Base-by-base conservation (phyloP, 2,888 invertebrate species). In the Xestia ashworthii region DNA sequence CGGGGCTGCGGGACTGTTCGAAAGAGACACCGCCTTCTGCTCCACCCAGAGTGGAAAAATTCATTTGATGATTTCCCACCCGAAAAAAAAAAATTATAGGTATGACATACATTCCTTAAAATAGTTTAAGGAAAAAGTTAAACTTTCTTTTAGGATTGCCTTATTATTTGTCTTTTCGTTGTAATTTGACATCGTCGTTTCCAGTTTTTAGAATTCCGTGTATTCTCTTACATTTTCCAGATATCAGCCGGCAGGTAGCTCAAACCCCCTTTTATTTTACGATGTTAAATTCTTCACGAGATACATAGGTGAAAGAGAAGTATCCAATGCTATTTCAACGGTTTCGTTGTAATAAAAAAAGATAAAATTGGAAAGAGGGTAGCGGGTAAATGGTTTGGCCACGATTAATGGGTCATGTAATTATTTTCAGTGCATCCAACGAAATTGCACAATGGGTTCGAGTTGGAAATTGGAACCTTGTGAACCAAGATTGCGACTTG, bases 241-340 rank as follows among this genome's bases (percentile, higher is more conserved):
- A 90, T 90, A 91, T 90, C 90, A 88, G 90, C 86, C 89, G 81
- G 89, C 92, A 93, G 93, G 93, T 91, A 92, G 87, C 90, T 86
- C 89, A 86, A 90, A 85, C 91, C 94, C 95, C 94, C 94, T 93
- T 95, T 95, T 96, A 95, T 96, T 96, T 95, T 95, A 96, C 95
- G 96, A 95, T 93, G 93, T 95, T 95, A 95, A 96, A 96, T 96
- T 96, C 96, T 95, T 96, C 93, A 95, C 91, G 91, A 93, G 93
- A 91, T 93, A 91, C 93, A 93, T 94, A 95, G 95, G 94, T 94
- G 94, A 92, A 94, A 95, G 93, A 94, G 93, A 94, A 94, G 92
- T 90, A 90, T 84, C 88, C 88, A 86, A 91, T 92, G 89, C 91
- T 92, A 91, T 94, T 93, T 92, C 93, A 93, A 92, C 89, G 91